phyloP scores from a whole-genome alignment of 2,888 invertebrate genomes.

The Hydrotaea cyrtoneurina region DNA sequence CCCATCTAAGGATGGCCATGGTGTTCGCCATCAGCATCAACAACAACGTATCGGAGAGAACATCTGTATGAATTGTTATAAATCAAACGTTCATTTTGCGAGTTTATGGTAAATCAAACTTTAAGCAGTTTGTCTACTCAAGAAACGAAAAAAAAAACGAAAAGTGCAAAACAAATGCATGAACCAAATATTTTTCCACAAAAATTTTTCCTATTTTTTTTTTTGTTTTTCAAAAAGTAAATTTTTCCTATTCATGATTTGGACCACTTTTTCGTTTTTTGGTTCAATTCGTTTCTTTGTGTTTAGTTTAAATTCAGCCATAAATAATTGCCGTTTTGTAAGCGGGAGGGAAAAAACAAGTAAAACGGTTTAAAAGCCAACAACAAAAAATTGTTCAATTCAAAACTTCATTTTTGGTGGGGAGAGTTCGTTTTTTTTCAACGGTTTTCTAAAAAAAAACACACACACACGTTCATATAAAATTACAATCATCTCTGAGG shows the following conservation, averaged over 20 bases:
- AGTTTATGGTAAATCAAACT: constrained; percentile 57
- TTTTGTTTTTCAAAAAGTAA: constrained; percentile 26
- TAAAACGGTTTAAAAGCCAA: constrained; percentile 11
- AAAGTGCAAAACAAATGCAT: not conserved
- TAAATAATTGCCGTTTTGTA: constrained; percentile 59
- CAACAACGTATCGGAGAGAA: constrained; percentile 29
- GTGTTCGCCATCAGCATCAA: constrained; percentile 7
- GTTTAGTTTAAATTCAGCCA: constrained; percentile 47
- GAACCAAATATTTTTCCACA: constrained; percentile 15
- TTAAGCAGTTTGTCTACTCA: constrained; percentile 35
- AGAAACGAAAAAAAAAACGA: constrained; percentile 6
- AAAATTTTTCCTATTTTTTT: constrained; percentile 30
- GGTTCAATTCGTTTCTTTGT: constrained; percentile 32
- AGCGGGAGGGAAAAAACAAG: not conserved
- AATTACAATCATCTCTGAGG: constrained; percentile 44
- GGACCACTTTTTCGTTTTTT: constrained; percentile 8
- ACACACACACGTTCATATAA: constrained; percentile 5
- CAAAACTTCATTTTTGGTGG: constrained; percentile 27
- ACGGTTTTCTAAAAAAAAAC: not conserved
- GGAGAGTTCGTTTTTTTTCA: constrained; percentile 10
- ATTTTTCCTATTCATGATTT: constrained; percentile 29
- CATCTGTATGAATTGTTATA: constrained; percentile 60
- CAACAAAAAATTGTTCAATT: constrained; percentile 41
- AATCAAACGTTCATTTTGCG: constrained; percentile 56
- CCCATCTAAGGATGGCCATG: not conserved